Conservation (phyloP, 2,888 invertebrate species). For the Sarcophaga rosellei region DNA sequence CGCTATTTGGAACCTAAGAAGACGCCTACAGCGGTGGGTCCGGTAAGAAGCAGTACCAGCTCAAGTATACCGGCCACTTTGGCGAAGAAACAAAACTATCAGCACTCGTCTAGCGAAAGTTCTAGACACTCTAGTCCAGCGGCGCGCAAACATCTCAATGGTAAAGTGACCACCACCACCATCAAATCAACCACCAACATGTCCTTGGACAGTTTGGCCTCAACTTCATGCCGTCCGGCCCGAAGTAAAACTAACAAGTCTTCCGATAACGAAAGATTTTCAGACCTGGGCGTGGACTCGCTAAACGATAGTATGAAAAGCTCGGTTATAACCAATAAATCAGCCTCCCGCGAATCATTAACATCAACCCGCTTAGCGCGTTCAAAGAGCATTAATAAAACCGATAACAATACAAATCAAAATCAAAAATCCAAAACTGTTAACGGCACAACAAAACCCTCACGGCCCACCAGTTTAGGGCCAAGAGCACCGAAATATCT, state of each 20-base stretch:
- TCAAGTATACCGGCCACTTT: conserved; percentile 77
- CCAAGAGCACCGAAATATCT: conserved; percentile 72
- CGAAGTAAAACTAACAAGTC: conserved; percentile 70
- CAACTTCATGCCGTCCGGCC: conserved; percentile 74
- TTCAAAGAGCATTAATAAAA: conserved; percentile 59
- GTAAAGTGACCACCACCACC: conserved; percentile 59
- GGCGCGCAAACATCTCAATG: conserved; percentile 72
- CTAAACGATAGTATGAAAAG: conserved; percentile 81
- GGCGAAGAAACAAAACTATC: conserved; percentile 75
- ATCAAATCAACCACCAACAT: conserved; percentile 80
- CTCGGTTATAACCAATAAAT: conserved; percentile 80
- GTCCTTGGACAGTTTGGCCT: conserved; percentile 79
- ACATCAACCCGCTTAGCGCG: conserved; percentile 77
- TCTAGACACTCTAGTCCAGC: conserved; percentile 78
- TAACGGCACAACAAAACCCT: conserved; percentile 59
- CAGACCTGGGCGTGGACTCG: conserved; percentile 79
- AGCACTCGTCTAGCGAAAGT: conserved; percentile 81
- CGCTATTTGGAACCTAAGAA: conserved; percentile 85
- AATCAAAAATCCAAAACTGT: conserved; percentile 65
- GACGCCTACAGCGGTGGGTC: conserved; percentile 71
- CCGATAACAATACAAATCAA: conserved; percentile 45
- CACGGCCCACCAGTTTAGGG: conserved; percentile 67
- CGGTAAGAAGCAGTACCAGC: conserved; percentile 78
- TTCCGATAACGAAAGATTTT: conserved; percentile 72
- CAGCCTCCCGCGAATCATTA: conserved; percentile 80